These are phyloP conservation scores for Cantharis nigra DNA, from an alignment of 2,888 invertebrate genomes.

Conservation along the genomic window DNA sequence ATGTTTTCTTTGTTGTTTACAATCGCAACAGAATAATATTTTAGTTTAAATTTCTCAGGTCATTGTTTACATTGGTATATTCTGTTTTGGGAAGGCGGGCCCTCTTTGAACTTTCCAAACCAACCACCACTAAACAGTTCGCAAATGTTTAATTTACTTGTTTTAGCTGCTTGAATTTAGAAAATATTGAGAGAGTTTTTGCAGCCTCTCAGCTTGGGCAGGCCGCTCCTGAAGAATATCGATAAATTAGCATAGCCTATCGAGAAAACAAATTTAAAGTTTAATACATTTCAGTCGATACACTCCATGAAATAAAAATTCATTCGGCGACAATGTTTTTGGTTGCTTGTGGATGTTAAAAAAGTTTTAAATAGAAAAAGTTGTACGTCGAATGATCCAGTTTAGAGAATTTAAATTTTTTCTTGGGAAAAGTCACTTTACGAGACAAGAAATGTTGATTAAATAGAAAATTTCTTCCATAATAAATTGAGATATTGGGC, in stretches of 20 bases:
- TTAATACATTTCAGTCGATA: not conserved
- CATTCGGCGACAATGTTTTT: not conserved
- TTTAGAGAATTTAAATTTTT: conserved; percentile 7
- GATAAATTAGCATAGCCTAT: not conserved
- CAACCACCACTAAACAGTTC: no score
- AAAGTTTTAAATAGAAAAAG: conserved; percentile 16
- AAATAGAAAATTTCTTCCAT: not conserved
- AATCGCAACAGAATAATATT: no score
- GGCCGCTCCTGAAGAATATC: not conserved
- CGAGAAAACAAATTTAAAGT: not conserved
- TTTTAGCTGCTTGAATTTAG: no score
- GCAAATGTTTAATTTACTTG: no score
- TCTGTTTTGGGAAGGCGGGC: no score
- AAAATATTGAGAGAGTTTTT: no score
- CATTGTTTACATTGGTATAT: no score
- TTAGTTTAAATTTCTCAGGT: no score
- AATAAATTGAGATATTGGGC: not conserved
- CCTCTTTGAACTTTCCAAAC: no score
- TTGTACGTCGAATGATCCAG: conserved; percentile 11
- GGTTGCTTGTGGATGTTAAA: conserved; percentile 3
- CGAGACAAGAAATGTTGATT: conserved; percentile 11
- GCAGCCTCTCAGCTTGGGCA: not conserved
- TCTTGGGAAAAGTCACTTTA: conserved; percentile 5
- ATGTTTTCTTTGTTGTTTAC: no score
- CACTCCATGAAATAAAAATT: not conserved